Conservation (phyloP, 2,113 vertebrate species). For the Pica pica region DNA sequence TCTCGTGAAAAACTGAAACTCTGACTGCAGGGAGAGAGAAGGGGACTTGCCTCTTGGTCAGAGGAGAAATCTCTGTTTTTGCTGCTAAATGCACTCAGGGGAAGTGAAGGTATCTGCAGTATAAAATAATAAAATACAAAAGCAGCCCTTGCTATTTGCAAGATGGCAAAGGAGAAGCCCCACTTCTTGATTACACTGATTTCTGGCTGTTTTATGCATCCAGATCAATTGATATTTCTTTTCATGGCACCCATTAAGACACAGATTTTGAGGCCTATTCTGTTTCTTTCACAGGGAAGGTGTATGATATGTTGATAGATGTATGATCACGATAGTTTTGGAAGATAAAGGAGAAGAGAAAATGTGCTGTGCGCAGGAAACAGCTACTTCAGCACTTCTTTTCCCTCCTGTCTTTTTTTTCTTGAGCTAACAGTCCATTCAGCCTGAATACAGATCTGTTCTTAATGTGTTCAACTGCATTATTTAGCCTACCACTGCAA, state of each 20-base stretch:
- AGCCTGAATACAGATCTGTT: not conserved
- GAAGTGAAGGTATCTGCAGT: not conserved
- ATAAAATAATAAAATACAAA: not conserved
- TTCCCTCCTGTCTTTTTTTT: not conserved
- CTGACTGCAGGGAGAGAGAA: not conserved
- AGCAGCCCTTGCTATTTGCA: not conserved
- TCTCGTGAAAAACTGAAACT: not conserved
- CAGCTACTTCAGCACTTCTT: not conserved
- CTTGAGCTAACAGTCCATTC: not conserved
- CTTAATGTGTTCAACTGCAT: not conserved
- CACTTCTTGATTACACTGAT: not conserved
- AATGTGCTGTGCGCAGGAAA: not conserved
- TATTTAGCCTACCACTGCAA: constrained; percentile 13
- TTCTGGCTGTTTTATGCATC: not conserved
- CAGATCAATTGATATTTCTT: not conserved
- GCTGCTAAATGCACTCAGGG: not conserved
- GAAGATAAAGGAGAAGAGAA: not conserved
- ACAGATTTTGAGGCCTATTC: not conserved
- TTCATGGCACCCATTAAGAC: not conserved
- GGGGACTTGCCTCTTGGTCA: not conserved
- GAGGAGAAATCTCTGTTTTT: not conserved
- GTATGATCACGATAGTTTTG: not conserved
- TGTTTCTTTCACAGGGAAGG: not conserved
- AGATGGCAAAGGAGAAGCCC: not conserved
- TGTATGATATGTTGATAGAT: not conserved